Percentiles rank a stretch among this genome's conserved stretches.
phyloP scores from a whole-genome alignment of 2,113 vertebrate genomes.

The Phrynosoma platyrhinos region DNA sequence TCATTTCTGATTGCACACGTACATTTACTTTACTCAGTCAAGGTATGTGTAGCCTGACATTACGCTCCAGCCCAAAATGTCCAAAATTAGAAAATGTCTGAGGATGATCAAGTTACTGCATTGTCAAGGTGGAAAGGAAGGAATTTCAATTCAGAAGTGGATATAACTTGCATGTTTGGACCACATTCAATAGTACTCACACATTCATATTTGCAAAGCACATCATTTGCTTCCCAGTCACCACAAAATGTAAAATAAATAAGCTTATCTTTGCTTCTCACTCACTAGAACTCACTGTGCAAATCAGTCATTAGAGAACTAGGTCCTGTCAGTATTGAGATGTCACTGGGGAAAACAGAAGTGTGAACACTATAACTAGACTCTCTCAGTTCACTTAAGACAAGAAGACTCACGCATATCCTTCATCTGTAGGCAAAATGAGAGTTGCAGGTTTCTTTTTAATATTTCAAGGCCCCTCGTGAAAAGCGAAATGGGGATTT shows the following conservation, averaged over 20 bases:
- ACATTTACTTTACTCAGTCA: background rate
- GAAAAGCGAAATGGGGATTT: conserved; percentile 74
- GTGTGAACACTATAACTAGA: conserved; percentile 19
- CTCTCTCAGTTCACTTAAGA: conserved; percentile 1
- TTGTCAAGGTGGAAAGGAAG: background rate
- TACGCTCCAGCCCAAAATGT: background rate
- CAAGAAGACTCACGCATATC: background rate
- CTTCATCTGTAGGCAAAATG: conserved; percentile 28
- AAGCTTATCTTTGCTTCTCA: background rate
- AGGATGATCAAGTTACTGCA: background rate
- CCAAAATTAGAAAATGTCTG: background rate
- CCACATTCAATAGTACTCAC: background rate
- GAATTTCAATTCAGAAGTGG: background rate
- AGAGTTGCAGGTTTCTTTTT: conserved; percentile 37
- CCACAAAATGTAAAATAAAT: background rate
- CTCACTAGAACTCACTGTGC: background rate
- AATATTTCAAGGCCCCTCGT: conserved; percentile 65
- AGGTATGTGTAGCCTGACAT: too few species aligned
- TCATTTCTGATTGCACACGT: background rate
- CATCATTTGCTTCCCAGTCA: background rate
- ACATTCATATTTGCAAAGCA: background rate
- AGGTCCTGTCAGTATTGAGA: background rate
- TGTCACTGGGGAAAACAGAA: background rate
- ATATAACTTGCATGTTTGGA: background rate
- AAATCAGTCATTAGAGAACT: background rate